Base-by-base conservation (phyloP, 2,888 invertebrate species). In the Podabrus alpinus region DNA sequence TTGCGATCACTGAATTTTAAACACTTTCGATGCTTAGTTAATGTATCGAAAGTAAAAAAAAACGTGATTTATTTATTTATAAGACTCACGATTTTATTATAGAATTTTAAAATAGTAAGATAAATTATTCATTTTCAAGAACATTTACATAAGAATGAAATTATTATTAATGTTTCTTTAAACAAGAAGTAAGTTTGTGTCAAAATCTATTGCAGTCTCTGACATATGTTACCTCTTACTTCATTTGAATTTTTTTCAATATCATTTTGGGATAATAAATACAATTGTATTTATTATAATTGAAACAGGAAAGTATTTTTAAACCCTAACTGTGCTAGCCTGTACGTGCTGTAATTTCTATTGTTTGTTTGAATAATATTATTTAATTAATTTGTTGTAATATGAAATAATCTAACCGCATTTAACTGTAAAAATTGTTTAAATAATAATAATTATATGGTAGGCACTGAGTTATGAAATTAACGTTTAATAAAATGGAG, bases 21-120 rank as follows among this genome's bases (percentile, higher is more conserved):
- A 45, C 45, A 45, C 45, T 45, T 7, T 45, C 45, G n/a, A 45
- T 45, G 45, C n/a, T 45, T 45, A 45, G 45, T 64, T 64, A 64
- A 64, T 64, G 62, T 21, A 64, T 64, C 21, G 62, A 16, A 64
- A 64, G 62, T 64, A n/a, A 19, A 19, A 11, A 62, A 21, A 64
- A 64, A 64, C 62, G 62, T 64, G 62, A 64, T 21, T 19, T 17
- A 64, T 64, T 64, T 64, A 64, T 64, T 64, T 17, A 64, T 64
- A 64, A 21, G 19, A n/a, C 62, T 64, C 62, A 64, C 62, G 62
- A 19, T 19, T 45, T 45, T 45, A 45, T 45, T 45, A n/a, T 45
- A 45, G 45, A 45, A 45, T 45, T 45, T 45, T 45, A 45, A 45
- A 45, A 45, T 45, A n/a, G n/a, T 45, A 7, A 45, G n/a, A 45